Base-by-base conservation (phyloP, 2,888 invertebrate genomes). In the Drosophila anomelani region DNA sequence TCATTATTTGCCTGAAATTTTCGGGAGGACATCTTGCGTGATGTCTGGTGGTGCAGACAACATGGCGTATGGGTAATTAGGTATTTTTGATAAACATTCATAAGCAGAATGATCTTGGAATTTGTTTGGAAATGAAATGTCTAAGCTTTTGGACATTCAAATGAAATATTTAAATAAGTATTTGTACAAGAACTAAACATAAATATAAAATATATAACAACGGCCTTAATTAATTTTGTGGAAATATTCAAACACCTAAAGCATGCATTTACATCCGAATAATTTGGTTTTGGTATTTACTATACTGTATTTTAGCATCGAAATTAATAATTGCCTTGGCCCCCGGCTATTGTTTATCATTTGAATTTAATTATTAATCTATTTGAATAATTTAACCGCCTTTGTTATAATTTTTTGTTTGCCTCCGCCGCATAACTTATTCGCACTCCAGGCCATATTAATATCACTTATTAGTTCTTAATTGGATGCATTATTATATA, bases 381-480 rank as follows among this genome's bases (percentile, higher is more conserved):
- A 36, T 56, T 56, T 10, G 13, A 49, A 55, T 36, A 54, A 38
- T 54, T 53, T 57, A 57, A 36, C 26, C 26, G 26, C 26, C 47
- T 59, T 66, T 53, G 46, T 66, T 41, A n/a, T 55, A 56, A 15
- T 34, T 57, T 57, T 54, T 64, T 46, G 26, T 26, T 4, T 26
- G 39, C 12, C 23, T 56, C 55, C 17, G 3, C 46, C 17, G 41
- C 47, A 69, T 60, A 79, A 79, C 67, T 74, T 70, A 79, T 74
- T 39, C 60, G 53, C 75, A 74, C 77, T 72, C 75, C 69, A 63
- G 64, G 32, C 75, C 63, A 66, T 72, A 71, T 69, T 73, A 82
- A 82, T 80, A 57, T 58, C 61, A 73, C 72, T 88, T 72, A 82
- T 85, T 88, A 85, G 83, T 75, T 76, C 85, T 76, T 85, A 88